These are phyloP conservation scores for Drosophila mimica DNA, from an alignment of 2,888 invertebrate species.

Conservation along the genomic window DNA sequence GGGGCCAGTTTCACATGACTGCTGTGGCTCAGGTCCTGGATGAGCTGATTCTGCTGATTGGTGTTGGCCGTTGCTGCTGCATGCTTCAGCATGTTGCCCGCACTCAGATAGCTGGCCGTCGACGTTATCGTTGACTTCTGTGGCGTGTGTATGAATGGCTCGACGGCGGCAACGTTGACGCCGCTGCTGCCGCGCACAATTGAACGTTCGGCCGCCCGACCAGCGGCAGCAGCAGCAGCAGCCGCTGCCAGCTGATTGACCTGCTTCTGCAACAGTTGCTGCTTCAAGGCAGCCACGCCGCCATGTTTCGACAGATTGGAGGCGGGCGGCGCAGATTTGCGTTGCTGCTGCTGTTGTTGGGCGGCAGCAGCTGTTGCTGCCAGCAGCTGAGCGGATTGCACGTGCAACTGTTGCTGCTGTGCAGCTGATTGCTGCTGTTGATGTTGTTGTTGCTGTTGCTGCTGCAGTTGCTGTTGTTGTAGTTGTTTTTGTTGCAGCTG, in stretches of 20 bases:
- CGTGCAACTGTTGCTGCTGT: slow-evolving; percentile 61
- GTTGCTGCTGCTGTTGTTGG: slow-evolving; percentile 38
- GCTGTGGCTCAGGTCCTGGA: slow-evolving; percentile 84
- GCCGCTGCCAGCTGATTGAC: slow-evolving; percentile 68
- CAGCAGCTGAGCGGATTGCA: slow-evolving; percentile 55
- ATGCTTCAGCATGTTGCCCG: slow-evolving; percentile 80
- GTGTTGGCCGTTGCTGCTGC: slow-evolving; percentile 84
- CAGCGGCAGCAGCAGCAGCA: slow-evolving; percentile 63
- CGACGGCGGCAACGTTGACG: slow-evolving; percentile 94
- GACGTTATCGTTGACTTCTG: slow-evolving; percentile 86
- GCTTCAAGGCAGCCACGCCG: slow-evolving; percentile 80
- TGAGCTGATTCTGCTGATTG: slow-evolving; percentile 84
- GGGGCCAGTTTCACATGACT: slow-evolving; percentile 79
- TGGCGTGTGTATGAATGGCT: slow-evolving; percentile 94
- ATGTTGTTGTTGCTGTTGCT: not conserved
- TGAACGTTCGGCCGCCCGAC: slow-evolving; percentile 64
- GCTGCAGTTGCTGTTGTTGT: not conserved
- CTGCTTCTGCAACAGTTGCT: slow-evolving; percentile 81
- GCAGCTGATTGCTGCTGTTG: slow-evolving; percentile 55
- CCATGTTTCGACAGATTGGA: slow-evolving; percentile 66
- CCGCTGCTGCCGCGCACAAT: slow-evolving; percentile 85
- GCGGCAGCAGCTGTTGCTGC: slow-evolving; percentile 61
- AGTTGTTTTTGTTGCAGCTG: slow-evolving; percentile 48
- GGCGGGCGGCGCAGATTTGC: slow-evolving; percentile 46
- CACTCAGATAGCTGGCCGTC: slow-evolving; percentile 84